Base-by-base conservation (phyloP, 2,888 invertebrate genomes). In the Girardia tigrina region DNA sequence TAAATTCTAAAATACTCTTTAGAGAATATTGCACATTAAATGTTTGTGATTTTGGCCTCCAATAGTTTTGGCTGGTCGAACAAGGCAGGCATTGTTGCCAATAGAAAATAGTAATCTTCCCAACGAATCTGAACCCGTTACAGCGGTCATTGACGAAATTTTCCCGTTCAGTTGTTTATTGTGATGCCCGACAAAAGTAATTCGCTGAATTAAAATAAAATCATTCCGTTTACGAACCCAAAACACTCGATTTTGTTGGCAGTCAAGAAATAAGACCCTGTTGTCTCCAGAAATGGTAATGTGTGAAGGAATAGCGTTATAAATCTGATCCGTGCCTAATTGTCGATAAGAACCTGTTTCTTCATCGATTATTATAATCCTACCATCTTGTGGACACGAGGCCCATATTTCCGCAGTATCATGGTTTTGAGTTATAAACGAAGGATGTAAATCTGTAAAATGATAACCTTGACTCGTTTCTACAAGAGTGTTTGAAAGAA, bases 221-320 rank as follows among this genome's bases (percentile, higher is more conserved):
- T 74, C 56, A 6, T 56, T 74, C 23, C 56, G 56, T 74, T 74
- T 74, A 42, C 56, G 42, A 26, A 74, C 56, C 74, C 74, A 74
- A 56, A 74, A 74, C 14, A 74, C 56, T 23, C 74, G 42, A 28
- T 56, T 74, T 56, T 74, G 74, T 16, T 26, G 26, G 23, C 26
- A 70, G 27, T 74, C 74, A 56, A 74, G 74, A 28, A 74, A 74
- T 69, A 74, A 56, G 26, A 74, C 56, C 28, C 74, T 16, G 16
- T 74, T 26, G 28, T 74, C 74, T 2, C 42, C 56, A 26, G 27
- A 56, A 36, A 74, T 56, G 14, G 56, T 74, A n/a, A 74, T 23
- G 69, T 74, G 74, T 1, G 74, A 74, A 8, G 74, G 74, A 42
- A 74, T 69, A 1, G 74, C 74, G 12, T 28, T 42, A 28, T 74